Percentiles rank a stretch among this genome's conserved stretches.
Evolutionary conservation across 2,888 invertebrate species (phyloP).

Genomic region (Synergus umbraculus): DNA sequence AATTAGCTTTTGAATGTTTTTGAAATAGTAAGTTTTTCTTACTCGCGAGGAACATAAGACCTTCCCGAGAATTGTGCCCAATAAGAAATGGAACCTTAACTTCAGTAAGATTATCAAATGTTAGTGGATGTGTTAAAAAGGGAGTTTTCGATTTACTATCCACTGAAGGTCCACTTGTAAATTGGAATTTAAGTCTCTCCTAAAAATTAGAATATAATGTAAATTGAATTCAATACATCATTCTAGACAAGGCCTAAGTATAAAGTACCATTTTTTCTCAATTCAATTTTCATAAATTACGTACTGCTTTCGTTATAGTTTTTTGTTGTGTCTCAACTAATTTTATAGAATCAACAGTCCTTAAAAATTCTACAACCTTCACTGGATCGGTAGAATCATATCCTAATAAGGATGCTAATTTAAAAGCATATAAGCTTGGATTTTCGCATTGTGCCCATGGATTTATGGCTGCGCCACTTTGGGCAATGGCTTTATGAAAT

Average conservation of each 20-base stretch:
- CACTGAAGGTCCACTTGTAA: slow-evolving; percentile 58
- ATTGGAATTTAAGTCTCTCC: slow-evolving; percentile 53
- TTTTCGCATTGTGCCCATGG: slow-evolving; percentile 60
- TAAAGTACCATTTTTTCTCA: slow-evolving; percentile 16
- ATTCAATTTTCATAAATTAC: slow-evolving; percentile 2
- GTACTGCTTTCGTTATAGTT: slow-evolving; percentile 51
- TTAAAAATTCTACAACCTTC: slow-evolving; percentile 63
- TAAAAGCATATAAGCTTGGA: slow-evolving; percentile 53
- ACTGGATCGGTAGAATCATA: slow-evolving; percentile 59
- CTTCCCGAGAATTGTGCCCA: slow-evolving; percentile 65
- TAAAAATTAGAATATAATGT: slow-evolving; percentile 38
- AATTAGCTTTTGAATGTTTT: too few relatives aligned
- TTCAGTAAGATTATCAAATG: slow-evolving; percentile 48
- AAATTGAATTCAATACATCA: not conserved
- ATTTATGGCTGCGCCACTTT: slow-evolving; percentile 65
- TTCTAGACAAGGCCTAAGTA: slow-evolving; percentile 5
- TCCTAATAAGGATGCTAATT: slow-evolving; percentile 61
- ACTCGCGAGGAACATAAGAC: slow-evolving; percentile 50
- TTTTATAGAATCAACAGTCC: slow-evolving; percentile 56
- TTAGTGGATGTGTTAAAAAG: slow-evolving; percentile 58
- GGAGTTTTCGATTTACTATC: slow-evolving; percentile 63
- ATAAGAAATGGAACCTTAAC: slow-evolving; percentile 66
- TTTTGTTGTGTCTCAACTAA: slow-evolving; percentile 56
- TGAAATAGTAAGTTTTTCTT: not conserved
- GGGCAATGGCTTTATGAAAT: slow-evolving; percentile 69